These are phyloP conservation scores for Apis mellifera DNA, from an alignment of 1,140 invertebrate genomes.

Conservation along the genomic window Amel_HAv3.1 CM009938.2:1261001-1261500, in stretches of 20 bases:
- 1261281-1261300: neutral
- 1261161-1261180: neutral
- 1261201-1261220: neutral
- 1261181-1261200: neutral
- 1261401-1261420: neutral
- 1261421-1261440: no score
- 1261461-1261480: no score
- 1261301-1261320: slow-evolving; percentile 20
- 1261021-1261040: neutral
- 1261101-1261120: neutral
- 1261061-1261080: neutral
- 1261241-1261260: neutral
- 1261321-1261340: neutral
- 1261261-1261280: neutral
- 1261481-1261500: no score
- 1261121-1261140: neutral
- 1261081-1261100: neutral
- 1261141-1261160: neutral
- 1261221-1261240: slow-evolving; percentile 5
- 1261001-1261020: slow-evolving; percentile 19
- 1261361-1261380: neutral
- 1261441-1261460: no score
- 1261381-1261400: neutral
- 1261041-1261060: no score
- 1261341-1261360: neutral